These are phyloP conservation scores for Serinus canaria DNA, from an alignment of 2,113 vertebrate genomes.

Conservation along the genomic window DNA sequence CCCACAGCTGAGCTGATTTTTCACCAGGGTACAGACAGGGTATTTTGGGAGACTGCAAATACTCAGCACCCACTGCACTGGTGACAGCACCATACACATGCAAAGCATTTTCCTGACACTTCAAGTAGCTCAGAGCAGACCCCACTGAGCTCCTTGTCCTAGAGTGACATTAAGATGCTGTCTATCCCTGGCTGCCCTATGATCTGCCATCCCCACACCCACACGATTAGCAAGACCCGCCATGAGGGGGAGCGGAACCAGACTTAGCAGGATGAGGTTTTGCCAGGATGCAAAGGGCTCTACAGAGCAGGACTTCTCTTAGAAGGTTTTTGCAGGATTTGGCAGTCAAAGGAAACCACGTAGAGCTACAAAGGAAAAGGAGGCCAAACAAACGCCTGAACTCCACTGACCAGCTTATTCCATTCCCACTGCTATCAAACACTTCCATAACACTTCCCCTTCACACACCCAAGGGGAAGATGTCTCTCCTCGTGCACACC, in stretches of 20 bases:
- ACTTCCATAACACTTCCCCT: background rate
- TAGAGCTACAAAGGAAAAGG: background rate
- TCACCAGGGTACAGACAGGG: background rate
- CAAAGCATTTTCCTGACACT: background rate
- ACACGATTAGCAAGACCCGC: background rate
- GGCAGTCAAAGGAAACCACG: background rate
- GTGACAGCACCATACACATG: fast-evolving
- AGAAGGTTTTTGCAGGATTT: background rate
- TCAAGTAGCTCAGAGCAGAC: background rate
- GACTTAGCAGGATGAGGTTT: background rate
- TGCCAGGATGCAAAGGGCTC: background rate
- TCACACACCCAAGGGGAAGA: background rate
- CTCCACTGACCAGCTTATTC: background rate
- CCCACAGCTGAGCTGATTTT: background rate
- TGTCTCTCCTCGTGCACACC: fast-evolving
- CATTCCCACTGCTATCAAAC: background rate
- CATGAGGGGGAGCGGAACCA: too few species aligned
- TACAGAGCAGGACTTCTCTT: background rate
- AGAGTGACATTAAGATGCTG: too few species aligned
- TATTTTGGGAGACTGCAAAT: background rate
- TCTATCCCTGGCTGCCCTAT: background rate
- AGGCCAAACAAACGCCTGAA: background rate
- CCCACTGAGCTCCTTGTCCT: background rate
- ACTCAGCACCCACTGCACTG: too few species aligned
- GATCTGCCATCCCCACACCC: background rate